Percentiles rank a stretch among this genome's conserved stretches.
These are phyloP conservation scores for Circaetus gallicus DNA, from an alignment of 2,113 vertebrate species.

Conservation along the genomic window DNA sequence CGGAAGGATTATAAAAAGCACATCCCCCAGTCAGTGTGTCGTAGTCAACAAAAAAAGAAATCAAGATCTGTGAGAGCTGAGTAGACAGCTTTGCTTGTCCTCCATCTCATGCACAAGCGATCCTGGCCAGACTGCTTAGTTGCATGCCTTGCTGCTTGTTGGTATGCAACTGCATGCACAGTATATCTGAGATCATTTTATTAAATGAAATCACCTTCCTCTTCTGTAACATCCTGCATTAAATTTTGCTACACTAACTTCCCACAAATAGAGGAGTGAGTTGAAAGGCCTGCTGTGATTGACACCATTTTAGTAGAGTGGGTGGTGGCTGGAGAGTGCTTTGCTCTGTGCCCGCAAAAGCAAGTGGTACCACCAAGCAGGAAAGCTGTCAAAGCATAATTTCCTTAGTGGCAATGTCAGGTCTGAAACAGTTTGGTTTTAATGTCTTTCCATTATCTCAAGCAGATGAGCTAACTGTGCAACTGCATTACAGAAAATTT, in stretches of 20 bases:
- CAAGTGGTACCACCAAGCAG: not conserved
- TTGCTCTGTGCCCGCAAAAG: not conserved
- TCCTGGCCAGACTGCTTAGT: not conserved
- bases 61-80: not conserved
- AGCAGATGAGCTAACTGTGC: not conserved
- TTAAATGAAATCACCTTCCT: not conserved
- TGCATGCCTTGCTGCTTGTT: not conserved
- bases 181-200: not conserved
- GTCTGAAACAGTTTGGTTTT: not conserved
- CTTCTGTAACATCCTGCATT: not conserved
- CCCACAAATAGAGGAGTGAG: not conserved
- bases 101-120: rapidly evolving
- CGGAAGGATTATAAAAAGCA: not conserved
- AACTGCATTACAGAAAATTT: not conserved
- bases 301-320: not conserved
- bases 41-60: not conserved
- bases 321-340: not conserved
- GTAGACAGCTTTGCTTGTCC: not conserved
- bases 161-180: not conserved
- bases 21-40: not conserved
- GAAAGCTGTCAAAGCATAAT: not conserved
- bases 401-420: not conserved
- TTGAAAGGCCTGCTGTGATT: not conserved
- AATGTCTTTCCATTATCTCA: not conserved
- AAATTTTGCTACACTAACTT: not conserved